These are phyloP conservation scores for Drosophila mayri DNA, from an alignment of 1,140 invertebrate genomes.

Conservation along the genomic window DNA sequence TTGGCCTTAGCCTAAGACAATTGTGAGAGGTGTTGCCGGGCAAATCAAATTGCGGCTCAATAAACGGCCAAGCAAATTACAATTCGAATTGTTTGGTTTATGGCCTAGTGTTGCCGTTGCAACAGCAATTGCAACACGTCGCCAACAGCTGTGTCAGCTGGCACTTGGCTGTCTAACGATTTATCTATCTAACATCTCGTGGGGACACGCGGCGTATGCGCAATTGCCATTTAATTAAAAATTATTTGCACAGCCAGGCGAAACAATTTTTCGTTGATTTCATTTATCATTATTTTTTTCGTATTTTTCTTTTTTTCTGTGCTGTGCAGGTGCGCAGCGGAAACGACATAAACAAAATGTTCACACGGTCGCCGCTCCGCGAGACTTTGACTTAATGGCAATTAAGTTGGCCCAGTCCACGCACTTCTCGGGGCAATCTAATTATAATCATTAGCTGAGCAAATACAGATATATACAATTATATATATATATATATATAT, in stretches of 20 bases:
- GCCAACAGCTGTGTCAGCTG: constrained; percentile 78
- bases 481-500: constrained; percentile 11
- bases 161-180: constrained; percentile 59
- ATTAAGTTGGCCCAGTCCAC: constrained; percentile 70
- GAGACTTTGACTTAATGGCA: constrained; percentile 40
- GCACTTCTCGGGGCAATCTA: constrained; percentile 59
- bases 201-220: constrained; percentile 73
- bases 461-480: constrained; percentile 37
- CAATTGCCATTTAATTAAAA: constrained; percentile 82
- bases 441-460: constrained; percentile 73
- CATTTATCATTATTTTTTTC: constrained; percentile 57
- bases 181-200: constrained; percentile 66
- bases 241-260: constrained; percentile 73
- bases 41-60: constrained; percentile 76
- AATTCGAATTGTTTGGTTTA: constrained; percentile 48
- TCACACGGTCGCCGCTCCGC: constrained; percentile 61
- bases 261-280: constrained; percentile 58
- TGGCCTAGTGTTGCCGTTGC: constrained; percentile 37
- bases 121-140: constrained; percentile 67
- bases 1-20: constrained; percentile 70
- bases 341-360: constrained; percentile 61
- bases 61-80: constrained; percentile 66
- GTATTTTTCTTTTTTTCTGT: constrained; percentile 17
- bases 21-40: constrained; percentile 74
- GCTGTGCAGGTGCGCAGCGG: constrained; percentile 65